Base-by-base conservation (phyloP, 2,888 invertebrate species). In the Lycaena phlaeas region DNA sequence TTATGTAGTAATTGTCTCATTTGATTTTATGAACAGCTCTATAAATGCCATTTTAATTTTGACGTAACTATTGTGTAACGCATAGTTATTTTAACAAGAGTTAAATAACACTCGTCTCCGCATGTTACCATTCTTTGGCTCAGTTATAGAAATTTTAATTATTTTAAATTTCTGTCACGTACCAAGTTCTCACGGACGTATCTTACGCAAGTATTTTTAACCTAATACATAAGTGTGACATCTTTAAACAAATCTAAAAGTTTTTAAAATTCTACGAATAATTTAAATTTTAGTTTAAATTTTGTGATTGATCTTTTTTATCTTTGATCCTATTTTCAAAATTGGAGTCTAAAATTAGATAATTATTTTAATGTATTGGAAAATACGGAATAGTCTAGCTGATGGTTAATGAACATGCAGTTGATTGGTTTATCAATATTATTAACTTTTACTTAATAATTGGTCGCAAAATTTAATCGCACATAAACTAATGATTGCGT, bases 131-230 rank as follows among this genome's bases (percentile, higher is more conserved):
- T 38, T 43, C 41, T 41, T 38, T 44, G 51, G 53, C 51, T 54
- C 50, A 46, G 46, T 55, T 61, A 59, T 59, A 46, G 40, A 47
- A 48, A 49, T 56, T 51, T 49, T 58, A 42, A 71, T 71, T 71
- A 66, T 68, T 73, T 67, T 57, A 59, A 51, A 79, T 72, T 75
- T 68, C 60, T 61, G 61, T 60, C 81, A 81, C 81, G 82, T 81
- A 69, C 64, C 53, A 48, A 56, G 65, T 81, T 82, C 82, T 62
- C 82, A 81, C 79, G 73, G 53, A 42, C 48, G 44, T 44, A 48
- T 44, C 52, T 66, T 66, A 58, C 57, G 59, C 53, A 63, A 72
- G 45, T 44, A 51, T 42, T 63, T 56, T 58, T 57, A 54, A 50
- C 56, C 45, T 17, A 36, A 36, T 22, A 36, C 26, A 5, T 36